Conservation (phyloP, 2,113 vertebrate species). For the Paramisgurnus dabryanus region DNA sequence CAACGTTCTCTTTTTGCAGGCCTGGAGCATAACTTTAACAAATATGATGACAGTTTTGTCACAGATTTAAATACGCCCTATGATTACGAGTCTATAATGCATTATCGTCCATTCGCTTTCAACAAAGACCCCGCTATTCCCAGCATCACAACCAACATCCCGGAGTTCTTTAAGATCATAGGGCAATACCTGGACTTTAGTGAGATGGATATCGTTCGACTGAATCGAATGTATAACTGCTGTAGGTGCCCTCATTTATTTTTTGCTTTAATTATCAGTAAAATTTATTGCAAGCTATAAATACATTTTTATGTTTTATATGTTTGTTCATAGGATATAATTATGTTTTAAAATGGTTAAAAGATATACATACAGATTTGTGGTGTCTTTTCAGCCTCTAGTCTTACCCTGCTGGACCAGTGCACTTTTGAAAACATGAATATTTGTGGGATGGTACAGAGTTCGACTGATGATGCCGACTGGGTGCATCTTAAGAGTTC, state of each 20-base stretch:
- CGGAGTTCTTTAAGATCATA: slow-evolving; percentile 83
- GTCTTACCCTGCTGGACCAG: slow-evolving; percentile 85
- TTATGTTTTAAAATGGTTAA: background rate
- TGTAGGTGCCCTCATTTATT: slow-evolving; percentile 73
- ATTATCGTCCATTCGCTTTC: slow-evolving; percentile 86
- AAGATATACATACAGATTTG: background rate
- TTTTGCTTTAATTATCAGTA: background rate
- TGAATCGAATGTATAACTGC: slow-evolving; percentile 94
- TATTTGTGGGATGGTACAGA: slow-evolving; percentile 92
- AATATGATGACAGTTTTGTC: slow-evolving; percentile 79
- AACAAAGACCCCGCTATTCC: slow-evolving; percentile 83
- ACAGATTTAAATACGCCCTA: slow-evolving; percentile 91
- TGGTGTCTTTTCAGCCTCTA: slow-evolving; percentile 8
- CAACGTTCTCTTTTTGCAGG: slow-evolving; percentile 63
- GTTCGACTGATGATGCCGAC: slow-evolving; percentile 72
- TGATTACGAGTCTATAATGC: slow-evolving; percentile 92
- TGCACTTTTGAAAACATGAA: slow-evolving; percentile 85
- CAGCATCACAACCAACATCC: slow-evolving; percentile 89
- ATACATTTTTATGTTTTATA: too few species aligned
- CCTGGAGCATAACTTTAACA: slow-evolving; percentile 81
- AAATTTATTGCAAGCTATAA: too few species aligned
- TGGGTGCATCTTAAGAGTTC: slow-evolving; percentile 76
- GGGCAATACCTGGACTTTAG: slow-evolving; percentile 91
- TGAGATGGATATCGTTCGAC: slow-evolving; percentile 77
- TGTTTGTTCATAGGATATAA: background rate